Percentiles rank a stretch among this genome's conserved stretches.
Evolutionary conservation across 2,797 vertebrate species (phyloP).

Genomic region (Acrocephalus scirpaceus): DNA sequence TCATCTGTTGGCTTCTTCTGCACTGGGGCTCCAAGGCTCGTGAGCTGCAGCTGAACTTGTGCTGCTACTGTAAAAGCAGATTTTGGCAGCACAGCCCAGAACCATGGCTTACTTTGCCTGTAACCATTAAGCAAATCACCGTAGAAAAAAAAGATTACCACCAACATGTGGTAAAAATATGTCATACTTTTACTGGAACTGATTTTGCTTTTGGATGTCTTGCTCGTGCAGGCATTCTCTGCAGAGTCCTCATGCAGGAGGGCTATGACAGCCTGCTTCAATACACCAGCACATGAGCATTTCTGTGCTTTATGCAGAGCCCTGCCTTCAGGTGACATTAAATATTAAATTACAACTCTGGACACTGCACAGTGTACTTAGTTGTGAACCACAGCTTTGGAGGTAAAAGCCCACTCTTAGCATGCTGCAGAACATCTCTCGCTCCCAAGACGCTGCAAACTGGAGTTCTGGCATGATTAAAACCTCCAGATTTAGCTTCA

Average conservation of each 20-base stretch:
- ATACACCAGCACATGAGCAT: background rate
- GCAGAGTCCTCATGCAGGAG: background rate
- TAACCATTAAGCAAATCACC: background rate
- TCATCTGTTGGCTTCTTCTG: slow-evolving; percentile 42
- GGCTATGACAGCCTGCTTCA: background rate
- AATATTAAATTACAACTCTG: background rate
- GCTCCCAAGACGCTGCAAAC: background rate
- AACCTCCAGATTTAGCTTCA: background rate
- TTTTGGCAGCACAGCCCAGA: background rate
- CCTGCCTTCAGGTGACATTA: slow-evolving; percentile 17
- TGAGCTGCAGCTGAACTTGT: slow-evolving; percentile 56
- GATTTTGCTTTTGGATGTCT: background rate
- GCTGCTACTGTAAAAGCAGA: slow-evolving; percentile 45
- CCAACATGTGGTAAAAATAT: background rate
- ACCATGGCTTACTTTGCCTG: background rate
- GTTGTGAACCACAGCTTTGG: background rate
- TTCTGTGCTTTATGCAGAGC: background rate
- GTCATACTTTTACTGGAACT: background rate
- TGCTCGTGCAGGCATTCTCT: background rate
- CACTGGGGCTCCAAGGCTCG: slow-evolving; percentile 29
- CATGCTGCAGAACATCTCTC: background rate
- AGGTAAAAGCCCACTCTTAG: background rate
- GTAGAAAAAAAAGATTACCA: background rate
- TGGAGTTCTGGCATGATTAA: slow-evolving; percentile 9
- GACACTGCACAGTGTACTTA: background rate